A percentile compares a stretch with the other conserved stretches of the same genome.
These are phyloP conservation scores for Oscheius myriophilus DNA, from an alignment of 2,888 invertebrate species.

Conservation along the genomic window DNA sequence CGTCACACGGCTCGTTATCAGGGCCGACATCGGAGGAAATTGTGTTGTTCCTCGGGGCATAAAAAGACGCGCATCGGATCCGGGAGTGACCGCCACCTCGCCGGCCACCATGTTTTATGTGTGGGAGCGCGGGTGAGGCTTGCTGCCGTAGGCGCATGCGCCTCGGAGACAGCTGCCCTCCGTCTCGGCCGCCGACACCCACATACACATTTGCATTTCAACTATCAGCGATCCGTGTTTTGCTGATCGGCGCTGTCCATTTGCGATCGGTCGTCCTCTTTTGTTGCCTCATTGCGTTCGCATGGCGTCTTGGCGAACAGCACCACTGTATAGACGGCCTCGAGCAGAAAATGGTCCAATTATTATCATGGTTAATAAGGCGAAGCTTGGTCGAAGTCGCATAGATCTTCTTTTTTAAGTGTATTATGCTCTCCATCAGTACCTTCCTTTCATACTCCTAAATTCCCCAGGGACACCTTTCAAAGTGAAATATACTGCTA, in stretches of 20 bases:
- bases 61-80: conserved; percentile 29
- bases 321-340: too few relatives aligned
- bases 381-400: too few relatives aligned
- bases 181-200: conserved; percentile 2
- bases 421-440: too few relatives aligned
- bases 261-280: conserved; percentile 17
- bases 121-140: not conserved
- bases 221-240: conserved; percentile 13
- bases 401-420: too few relatives aligned
- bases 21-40: conserved; percentile 27
- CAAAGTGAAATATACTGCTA: too few relatives aligned
- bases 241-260: conserved; percentile 8
- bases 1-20: conserved; percentile 26
- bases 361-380: too few relatives aligned
- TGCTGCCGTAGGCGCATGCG: conserved; percentile 5
- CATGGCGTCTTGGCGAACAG: conserved; percentile 11
- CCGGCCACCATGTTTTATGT: conserved; percentile 21
- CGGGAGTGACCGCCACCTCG: conserved; percentile 13
- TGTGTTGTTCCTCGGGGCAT: conserved; percentile 31
- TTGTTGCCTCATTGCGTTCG: conserved; percentile 21
- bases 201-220: conserved; percentile 28
- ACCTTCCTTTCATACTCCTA: too few relatives aligned
- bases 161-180: too few relatives aligned
- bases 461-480: too few relatives aligned
- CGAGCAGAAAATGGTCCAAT: too few relatives aligned